Evolutionary conservation across 1,140 invertebrate species (phyloP).

Genomic region (Cyclina sinensis): DNA sequence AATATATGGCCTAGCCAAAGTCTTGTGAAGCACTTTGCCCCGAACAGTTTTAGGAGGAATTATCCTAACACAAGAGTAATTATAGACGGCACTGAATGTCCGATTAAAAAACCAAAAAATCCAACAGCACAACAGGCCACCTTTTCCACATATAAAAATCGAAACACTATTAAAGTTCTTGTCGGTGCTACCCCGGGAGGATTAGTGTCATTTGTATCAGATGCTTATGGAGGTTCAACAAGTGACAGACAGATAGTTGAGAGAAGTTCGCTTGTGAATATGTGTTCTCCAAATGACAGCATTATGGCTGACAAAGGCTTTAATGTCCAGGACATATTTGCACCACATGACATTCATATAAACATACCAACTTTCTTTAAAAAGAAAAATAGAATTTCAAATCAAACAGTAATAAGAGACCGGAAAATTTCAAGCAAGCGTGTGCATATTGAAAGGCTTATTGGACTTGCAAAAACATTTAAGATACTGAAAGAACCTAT

Average conservation of each 20-base stretch:
- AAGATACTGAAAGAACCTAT: slow-evolving; percentile 60
- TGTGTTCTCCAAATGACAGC: slow-evolving; percentile 46
- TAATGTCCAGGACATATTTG: slow-evolving; percentile 69
- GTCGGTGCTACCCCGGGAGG: slow-evolving; percentile 68
- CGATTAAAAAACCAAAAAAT: slow-evolving; percentile 69
- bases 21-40: slow-evolving; percentile 68
- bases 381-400: slow-evolving; percentile 52
- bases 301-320: slow-evolving; percentile 72
- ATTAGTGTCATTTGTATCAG: slow-evolving; percentile 55
- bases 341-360: slow-evolving; percentile 57
- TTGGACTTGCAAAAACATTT: slow-evolving; percentile 69
- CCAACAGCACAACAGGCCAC: slow-evolving; percentile 60
- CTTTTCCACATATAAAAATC: slow-evolving; percentile 79
- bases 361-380: slow-evolving; percentile 70
- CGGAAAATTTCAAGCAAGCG: slow-evolving; percentile 67
- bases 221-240: slow-evolving; percentile 65
- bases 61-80: slow-evolving; percentile 79
- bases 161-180: slow-evolving; percentile 65
- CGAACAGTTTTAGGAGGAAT: slow-evolving; percentile 74
- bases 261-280: slow-evolving; percentile 2
- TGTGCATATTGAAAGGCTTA: slow-evolving; percentile 68
- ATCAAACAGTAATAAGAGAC: slow-evolving; percentile 31
- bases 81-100: slow-evolving; percentile 80
- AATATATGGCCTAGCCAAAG: slow-evolving; percentile 61
- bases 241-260: slow-evolving; percentile 70